Conservation (phyloP, 1,140 invertebrate species). For the Drosophila pachea region DNA sequence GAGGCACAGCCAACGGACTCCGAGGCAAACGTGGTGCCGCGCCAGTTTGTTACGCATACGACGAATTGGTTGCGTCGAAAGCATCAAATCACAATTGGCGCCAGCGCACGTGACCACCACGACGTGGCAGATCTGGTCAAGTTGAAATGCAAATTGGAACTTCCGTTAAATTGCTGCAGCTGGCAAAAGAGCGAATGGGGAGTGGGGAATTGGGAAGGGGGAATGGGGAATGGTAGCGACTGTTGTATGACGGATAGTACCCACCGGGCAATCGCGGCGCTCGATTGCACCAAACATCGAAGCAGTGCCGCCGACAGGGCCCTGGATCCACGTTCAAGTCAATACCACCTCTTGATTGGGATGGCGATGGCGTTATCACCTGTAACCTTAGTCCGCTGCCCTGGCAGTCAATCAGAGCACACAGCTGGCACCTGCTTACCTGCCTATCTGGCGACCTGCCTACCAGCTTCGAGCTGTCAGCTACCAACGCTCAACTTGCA, state of each 20-base stretch:
- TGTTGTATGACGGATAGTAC: slow-evolving; percentile 33
- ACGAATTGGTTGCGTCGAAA: slow-evolving; percentile 36
- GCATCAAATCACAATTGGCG: slow-evolving; percentile 70
- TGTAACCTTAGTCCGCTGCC: slow-evolving; percentile 28
- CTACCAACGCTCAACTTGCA: not conserved
- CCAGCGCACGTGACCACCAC: slow-evolving; percentile 44
- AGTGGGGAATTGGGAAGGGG: too few relatives aligned
- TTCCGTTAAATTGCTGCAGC: slow-evolving; percentile 64
- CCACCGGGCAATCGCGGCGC: slow-evolving; percentile 17
- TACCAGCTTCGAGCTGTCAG: not conserved
- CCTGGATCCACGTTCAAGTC: not conserved
- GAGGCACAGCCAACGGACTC: too few relatives aligned
- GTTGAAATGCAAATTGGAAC: slow-evolving; percentile 76
- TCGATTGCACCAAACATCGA: slow-evolving; percentile 3
- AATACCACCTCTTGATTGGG: not conserved
- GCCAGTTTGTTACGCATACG: slow-evolving; percentile 41
- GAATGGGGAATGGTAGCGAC: too few relatives aligned
- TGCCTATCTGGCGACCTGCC: slow-evolving; percentile 2
- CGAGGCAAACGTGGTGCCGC: too few relatives aligned
- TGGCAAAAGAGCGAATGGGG: slow-evolving; percentile 3
- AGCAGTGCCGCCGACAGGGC: not conserved
- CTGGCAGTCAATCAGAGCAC: slow-evolving; percentile 63
- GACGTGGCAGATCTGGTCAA: slow-evolving; percentile 53
- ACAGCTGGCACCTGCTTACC: slow-evolving; percentile 44
- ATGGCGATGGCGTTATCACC: slow-evolving; percentile 7